Evolutionary conservation across 1,140 invertebrate genomes (phyloP).

Genomic region (Brachionus rotundiformis): DNA sequence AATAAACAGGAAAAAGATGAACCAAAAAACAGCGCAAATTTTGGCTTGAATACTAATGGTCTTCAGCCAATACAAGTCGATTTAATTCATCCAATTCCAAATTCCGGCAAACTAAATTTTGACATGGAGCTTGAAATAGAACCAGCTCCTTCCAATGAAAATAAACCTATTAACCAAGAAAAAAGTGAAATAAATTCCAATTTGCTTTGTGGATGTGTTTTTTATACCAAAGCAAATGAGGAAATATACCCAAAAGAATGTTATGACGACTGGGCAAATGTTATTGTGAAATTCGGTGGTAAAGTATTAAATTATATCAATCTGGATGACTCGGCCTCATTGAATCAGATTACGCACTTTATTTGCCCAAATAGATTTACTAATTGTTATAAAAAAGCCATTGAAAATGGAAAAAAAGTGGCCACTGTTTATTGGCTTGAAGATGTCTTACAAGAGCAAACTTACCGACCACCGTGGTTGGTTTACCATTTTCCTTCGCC

Average conservation of each 20-base stretch:
- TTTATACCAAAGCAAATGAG: constrained; percentile 29
- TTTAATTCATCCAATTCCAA: constrained; percentile 6
- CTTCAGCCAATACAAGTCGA: constrained; percentile 16
- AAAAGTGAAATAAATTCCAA: not conserved
- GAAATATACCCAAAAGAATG: constrained; percentile 11
- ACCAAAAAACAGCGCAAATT: not conserved
- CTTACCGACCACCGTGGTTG: constrained; percentile 21
- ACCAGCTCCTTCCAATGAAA: not conserved
- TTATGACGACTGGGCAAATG: constrained; percentile 30
- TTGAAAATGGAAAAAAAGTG: not conserved
- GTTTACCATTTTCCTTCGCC: constrained; percentile 46
- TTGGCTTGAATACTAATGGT: constrained; percentile 21
- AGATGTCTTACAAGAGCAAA: constrained; percentile 48
- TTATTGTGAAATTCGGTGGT: constrained; percentile 8
- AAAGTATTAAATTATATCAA: not conserved
- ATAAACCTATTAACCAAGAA: not conserved
- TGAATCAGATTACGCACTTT: constrained; percentile 30
- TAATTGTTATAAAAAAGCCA: constrained; percentile 28
- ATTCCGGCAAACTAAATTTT: constrained; percentile 15
- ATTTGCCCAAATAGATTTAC: constrained; percentile 28
- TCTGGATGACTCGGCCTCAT: not conserved
- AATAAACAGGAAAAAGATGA: not conserved
- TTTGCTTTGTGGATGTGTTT: constrained; percentile 7
- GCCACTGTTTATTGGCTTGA: constrained; percentile 41
- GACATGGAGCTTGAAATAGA: constrained; percentile 7